phyloP scores from a whole-genome alignment of 2,797 vertebrate genomes.

The Galago senegalensis region DNA sequence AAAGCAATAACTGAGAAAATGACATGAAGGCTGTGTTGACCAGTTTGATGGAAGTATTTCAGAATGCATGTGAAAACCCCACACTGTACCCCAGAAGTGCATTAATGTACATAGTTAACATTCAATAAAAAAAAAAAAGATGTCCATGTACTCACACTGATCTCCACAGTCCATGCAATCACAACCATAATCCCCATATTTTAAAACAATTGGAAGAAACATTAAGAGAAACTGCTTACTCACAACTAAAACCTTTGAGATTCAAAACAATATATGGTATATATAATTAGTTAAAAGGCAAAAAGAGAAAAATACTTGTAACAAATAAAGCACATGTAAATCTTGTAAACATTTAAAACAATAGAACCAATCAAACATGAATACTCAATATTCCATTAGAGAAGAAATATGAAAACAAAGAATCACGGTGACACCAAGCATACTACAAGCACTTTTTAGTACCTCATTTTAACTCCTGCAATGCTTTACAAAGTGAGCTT shows the following conservation, averaged over 20 bases:
- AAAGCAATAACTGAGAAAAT: too few relatives aligned
- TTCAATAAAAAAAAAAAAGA: too few relatives aligned
- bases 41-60: too few relatives aligned
- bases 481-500: not conserved
- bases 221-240: not conserved
- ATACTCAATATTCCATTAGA: not conserved
- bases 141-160: not conserved
- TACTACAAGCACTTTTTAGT: not conserved
- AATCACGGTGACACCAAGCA: too few relatives aligned
- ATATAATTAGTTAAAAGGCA: not conserved
- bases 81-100: too few relatives aligned
- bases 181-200: not conserved
- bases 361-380: not conserved
- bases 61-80: too few relatives aligned
- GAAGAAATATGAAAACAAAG: not conserved
- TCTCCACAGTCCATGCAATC: not conserved
- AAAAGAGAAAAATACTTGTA: slow-evolving; percentile 23
- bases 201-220: not conserved
- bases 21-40: too few relatives aligned
- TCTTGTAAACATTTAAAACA: not conserved
- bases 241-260: not conserved
- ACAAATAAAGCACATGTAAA: not conserved
- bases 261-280: not conserved
- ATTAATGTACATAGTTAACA: too few relatives aligned
- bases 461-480: not conserved